Base-by-base conservation (phyloP, 2,113 vertebrate genomes). In the Plecturocebus donacophilus region DNA sequence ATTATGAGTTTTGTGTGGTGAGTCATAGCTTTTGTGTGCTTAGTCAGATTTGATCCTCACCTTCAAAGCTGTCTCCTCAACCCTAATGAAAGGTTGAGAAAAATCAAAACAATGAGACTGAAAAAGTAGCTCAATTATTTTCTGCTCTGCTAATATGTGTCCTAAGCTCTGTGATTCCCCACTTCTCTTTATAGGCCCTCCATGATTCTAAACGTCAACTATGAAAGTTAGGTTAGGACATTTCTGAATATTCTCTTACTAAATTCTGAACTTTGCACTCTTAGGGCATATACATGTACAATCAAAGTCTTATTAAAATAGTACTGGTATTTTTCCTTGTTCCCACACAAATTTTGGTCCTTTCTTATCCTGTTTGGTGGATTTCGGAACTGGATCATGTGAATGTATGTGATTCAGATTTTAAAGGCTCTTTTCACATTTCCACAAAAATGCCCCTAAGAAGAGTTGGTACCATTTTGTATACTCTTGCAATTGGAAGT, bases 21-120 rank as follows among this genome's bases (percentile, higher is more conserved):
- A 96, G 40, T 91, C 83, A 95, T 70, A 58, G 12, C 42, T 94
- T 90, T 45, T 82, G 73, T 81, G 56, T 90, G 80, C 85, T 45
- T 96, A 94, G 73, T 96, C 81, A 91, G 2, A 79, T 77, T 79
- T 96, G 70, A 75, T 90, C 61, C 66, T 85, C 89, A 83, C 61
- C 35, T 92, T 66, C 35, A 94, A 82, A 87, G 19, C 52, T 66
- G 17, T 8, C 70, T 95, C 10, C 38, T 92, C 49, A 92, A 32
- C 42, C 16, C 32, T 94, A 95, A 95, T 77, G 38, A 94, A 61
- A 90, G 81, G 32, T 66, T 32, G 38, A 93, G 45, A 54, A 82
- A 87, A 93, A 87, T 84, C 58, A 83, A 77, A 95, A 93, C 21
- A 19, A 49, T 54, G 73, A 96, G 47, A 64, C 23, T 58, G 90